Conservation (phyloP, 1,140 invertebrate species). For the Spodoptera frugiperda region DNA sequence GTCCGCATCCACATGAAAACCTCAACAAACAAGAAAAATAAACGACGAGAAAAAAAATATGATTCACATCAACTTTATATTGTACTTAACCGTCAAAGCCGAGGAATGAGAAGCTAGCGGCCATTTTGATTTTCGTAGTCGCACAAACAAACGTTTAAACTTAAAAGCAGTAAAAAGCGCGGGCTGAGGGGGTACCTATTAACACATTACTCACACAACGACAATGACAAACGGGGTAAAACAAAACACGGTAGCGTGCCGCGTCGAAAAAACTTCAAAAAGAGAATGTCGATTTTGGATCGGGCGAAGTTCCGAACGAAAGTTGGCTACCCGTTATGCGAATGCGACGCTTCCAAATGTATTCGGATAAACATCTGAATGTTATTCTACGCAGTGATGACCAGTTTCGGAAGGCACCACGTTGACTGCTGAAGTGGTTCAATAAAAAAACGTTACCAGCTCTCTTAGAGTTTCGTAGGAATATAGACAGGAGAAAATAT, state of each 20-base stretch:
- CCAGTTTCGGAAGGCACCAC: not conserved
- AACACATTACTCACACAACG: slow-evolving; percentile 55
- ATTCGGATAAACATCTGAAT: slow-evolving; percentile 21
- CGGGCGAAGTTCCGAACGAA: slow-evolving; percentile 50
- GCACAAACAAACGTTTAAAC: slow-evolving; percentile 51
- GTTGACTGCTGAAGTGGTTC: not conserved
- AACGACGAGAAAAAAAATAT: slow-evolving; percentile 3
- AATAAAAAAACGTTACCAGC: not conserved
- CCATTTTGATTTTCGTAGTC: slow-evolving; percentile 48
- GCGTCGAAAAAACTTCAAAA: slow-evolving; percentile 51
- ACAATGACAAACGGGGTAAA: slow-evolving; percentile 55
- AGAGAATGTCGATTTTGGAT: slow-evolving; percentile 46
- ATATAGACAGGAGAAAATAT: not conserved
- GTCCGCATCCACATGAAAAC: not conserved
- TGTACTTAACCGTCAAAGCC: slow-evolving; percentile 13
- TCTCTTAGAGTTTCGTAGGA: no score
- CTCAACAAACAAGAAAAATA: not conserved
- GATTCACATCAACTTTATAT: slow-evolving; percentile 16
- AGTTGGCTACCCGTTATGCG: slow-evolving; percentile 48
- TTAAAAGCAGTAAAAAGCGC: slow-evolving; percentile 49
- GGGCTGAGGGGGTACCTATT: slow-evolving; percentile 50
- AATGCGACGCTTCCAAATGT: slow-evolving; percentile 33
- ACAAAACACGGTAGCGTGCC: slow-evolving; percentile 50
- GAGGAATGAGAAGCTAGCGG: slow-evolving; percentile 33
- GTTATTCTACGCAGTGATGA: not conserved